These are phyloP conservation scores for Caretta caretta DNA, from an alignment of 2,113 vertebrate species.

Conservation along the genomic window DNA sequence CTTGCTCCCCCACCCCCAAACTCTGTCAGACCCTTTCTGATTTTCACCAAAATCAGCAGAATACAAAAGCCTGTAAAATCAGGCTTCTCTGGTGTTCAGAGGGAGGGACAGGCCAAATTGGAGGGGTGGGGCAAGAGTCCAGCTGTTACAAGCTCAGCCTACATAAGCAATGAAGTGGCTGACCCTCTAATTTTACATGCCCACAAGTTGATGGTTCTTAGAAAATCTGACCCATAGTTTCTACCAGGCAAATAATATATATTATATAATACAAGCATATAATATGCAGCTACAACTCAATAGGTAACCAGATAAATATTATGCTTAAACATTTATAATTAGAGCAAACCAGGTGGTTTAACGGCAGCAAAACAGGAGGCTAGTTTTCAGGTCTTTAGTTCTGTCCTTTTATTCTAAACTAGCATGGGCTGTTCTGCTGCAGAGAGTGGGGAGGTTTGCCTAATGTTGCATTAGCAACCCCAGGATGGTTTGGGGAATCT, in stretches of 20 bases:
- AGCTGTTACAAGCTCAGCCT: background rate
- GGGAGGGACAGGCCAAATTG: background rate
- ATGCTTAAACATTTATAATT: no score
- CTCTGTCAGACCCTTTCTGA: no score
- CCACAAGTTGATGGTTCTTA: background rate
- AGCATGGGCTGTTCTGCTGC: background rate
- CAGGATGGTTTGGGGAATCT: background rate
- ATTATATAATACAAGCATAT: no score
- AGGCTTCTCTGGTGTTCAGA: background rate
- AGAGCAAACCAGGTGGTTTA: background rate
- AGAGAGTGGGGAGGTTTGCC: background rate
- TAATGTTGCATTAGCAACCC: background rate
- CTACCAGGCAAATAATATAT: background rate
- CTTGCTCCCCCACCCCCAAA: background rate
- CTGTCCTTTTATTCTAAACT: background rate
- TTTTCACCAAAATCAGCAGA: no score
- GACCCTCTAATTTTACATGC: background rate
- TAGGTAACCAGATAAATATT: no score
- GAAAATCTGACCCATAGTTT: background rate
- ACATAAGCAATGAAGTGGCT: background rate
- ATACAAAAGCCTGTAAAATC: background rate
- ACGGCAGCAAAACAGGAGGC: background rate
- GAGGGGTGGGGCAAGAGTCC: no score
- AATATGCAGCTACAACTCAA: no score
- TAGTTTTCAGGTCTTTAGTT: background rate